A percentile compares a stretch with the other conserved stretches of the same genome.
phyloP scores from a whole-genome alignment of 53 echinoderm and acorn worm species.

The Holothuria scabra region DNA sequence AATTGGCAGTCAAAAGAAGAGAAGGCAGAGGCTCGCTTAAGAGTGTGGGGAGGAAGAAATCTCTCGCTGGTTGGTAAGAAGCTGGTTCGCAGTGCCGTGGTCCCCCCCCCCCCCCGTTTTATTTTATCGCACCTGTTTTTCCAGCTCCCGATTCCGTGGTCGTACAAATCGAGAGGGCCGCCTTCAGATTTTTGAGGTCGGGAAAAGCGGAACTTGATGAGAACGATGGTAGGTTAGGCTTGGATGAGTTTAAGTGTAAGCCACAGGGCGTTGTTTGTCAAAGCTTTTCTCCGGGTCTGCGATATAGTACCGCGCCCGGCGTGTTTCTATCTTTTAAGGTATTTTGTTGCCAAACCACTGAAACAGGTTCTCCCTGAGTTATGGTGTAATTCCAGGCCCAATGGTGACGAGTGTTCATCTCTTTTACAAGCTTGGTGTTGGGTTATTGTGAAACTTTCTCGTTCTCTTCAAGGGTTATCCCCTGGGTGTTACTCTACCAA shows the following conservation, averaged over 20 bases:
- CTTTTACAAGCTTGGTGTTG: too few species aligned
- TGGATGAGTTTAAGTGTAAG: slow-evolving; percentile 23
- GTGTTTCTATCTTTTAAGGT: too few species aligned
- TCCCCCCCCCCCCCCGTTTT: slow-evolving; percentile 38
- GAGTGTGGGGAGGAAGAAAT: slow-evolving; percentile 8
- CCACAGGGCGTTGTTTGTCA: slow-evolving; percentile 20
- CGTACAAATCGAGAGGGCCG: neutral
- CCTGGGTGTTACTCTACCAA: too few species aligned
- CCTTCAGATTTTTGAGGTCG: slow-evolving; percentile 35
- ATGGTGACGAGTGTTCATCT: too few species aligned
- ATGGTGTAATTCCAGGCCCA: too few species aligned
- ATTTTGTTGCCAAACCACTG: too few species aligned
- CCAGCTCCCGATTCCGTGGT: neutral
- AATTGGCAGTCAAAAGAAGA: neutral
- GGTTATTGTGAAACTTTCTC: too few species aligned
- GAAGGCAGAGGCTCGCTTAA: neutral
- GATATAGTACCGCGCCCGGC: too few species aligned
- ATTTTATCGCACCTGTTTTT: slow-evolving; percentile 30
- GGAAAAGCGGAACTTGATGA: slow-evolving; percentile 22
- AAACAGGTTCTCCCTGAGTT: too few species aligned
- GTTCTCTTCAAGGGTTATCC: too few species aligned
- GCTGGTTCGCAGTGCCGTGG: neutral
- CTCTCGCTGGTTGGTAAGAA: slow-evolving; percentile 33
- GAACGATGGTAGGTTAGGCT: slow-evolving; percentile 32
- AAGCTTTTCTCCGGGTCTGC: neutral